Conservation (phyloP, 2,888 invertebrate genomes). For the Dynastes hyllus region DNA sequence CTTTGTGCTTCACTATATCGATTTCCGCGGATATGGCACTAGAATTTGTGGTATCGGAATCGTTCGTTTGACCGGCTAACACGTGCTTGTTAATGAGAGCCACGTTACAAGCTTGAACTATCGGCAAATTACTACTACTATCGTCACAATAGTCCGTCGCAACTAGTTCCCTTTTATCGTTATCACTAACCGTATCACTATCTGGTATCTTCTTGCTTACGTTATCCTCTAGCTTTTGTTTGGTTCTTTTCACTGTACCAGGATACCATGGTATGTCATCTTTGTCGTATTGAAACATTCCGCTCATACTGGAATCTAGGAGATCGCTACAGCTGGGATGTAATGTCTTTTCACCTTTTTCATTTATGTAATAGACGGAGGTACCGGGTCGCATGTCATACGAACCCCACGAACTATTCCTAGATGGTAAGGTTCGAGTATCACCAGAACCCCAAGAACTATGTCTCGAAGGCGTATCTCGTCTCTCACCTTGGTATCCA, state of each 20-base stretch:
- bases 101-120: constrained; percentile 62
- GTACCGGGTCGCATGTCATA: constrained; percentile 76
- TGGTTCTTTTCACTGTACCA: constrained; percentile 82
- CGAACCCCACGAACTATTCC: constrained; percentile 83
- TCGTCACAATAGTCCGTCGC: constrained; percentile 64
- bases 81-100: constrained; percentile 64
- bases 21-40: constrained; percentile 78
- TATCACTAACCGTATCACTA: constrained; percentile 47
- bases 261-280: constrained; percentile 80
- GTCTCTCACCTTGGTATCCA: constrained; percentile 71
- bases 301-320: constrained; percentile 67
- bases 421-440: constrained; percentile 77
- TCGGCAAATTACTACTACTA: constrained; percentile 41
- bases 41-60: constrained; percentile 68
- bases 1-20: constrained; percentile 69
- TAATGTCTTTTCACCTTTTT: constrained; percentile 64
- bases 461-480: constrained; percentile 82
- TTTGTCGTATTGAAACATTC: constrained; percentile 75
- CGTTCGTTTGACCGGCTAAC: constrained; percentile 62
- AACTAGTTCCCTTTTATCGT: constrained; percentile 54
- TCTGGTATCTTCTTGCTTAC: constrained; percentile 59
- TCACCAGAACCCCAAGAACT: constrained; percentile 90
- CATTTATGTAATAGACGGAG: constrained; percentile 65
- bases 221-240: constrained; percentile 79
- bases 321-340: constrained; percentile 54